These are phyloP conservation scores for Anaspis maculata DNA, from an alignment of 2,888 invertebrate genomes.

Conservation along the genomic window DNA sequence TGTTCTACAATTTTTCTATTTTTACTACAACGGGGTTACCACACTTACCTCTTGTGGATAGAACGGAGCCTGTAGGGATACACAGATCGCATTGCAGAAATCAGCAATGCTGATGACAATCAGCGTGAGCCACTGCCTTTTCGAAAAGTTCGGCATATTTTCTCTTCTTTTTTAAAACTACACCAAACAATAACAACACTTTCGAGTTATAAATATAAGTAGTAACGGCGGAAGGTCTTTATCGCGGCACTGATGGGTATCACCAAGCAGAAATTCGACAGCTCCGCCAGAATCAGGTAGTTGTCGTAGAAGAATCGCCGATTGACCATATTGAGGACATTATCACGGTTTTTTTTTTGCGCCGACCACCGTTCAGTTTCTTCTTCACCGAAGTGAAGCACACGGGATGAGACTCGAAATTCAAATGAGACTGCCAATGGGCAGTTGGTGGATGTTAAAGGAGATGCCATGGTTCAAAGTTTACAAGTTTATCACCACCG, in stretches of 20 bases:
- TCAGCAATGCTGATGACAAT: conserved; percentile 73
- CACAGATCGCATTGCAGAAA: conserved; percentile 77
- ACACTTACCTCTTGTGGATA: conserved; percentile 75
- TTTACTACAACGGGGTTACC: too few relatives aligned
- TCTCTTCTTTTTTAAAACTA: too few relatives aligned
- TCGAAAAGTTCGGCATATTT: conserved; percentile 62
- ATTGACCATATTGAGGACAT: conserved; percentile 28
- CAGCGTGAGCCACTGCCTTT: conserved; percentile 69
- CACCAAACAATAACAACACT: conserved; percentile 13
- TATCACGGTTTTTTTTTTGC: conserved; percentile 6
- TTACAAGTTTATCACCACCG: too few relatives aligned
- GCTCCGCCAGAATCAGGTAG: conserved; percentile 34
- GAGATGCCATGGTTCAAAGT: too few relatives aligned
- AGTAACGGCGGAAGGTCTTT: too few relatives aligned
- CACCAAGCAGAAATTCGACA: conserved; percentile 30
- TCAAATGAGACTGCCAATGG: too few relatives aligned
- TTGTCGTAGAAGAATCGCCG: conserved; percentile 35
- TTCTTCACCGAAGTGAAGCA: too few relatives aligned
- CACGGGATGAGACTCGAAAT: too few relatives aligned
- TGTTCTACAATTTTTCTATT: too few relatives aligned
- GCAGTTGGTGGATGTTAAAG: too few relatives aligned
- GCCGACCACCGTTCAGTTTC: too few relatives aligned
- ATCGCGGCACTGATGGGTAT: conserved; percentile 5
- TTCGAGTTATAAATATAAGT: too few relatives aligned
- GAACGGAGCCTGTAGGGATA: conserved; percentile 78